phyloP scores from a whole-genome alignment of 2,888 invertebrate genomes.

The Pterostichus madidus region DNA sequence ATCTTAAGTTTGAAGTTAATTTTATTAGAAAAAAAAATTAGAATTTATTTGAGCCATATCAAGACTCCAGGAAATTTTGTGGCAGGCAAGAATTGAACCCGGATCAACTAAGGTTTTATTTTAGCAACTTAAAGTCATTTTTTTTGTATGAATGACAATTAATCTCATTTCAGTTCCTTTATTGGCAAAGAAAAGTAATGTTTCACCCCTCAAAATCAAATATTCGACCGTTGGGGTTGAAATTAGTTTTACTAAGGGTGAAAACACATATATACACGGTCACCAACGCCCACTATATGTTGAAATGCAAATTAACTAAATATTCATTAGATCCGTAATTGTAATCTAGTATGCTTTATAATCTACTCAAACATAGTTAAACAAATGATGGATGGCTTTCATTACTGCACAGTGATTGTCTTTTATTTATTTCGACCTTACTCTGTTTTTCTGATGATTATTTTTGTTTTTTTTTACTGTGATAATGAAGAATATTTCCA shows the following conservation, averaged over 20 bases:
- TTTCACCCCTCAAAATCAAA: constrained; percentile 12
- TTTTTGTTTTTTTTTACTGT: neutral
- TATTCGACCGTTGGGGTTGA: constrained; percentile 17
- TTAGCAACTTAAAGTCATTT: too few relatives aligned
- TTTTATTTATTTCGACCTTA: neutral
- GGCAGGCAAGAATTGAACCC: too few relatives aligned
- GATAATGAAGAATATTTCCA: neutral
- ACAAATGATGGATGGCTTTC: constrained; percentile 12
- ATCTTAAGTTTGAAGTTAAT: too few relatives aligned
- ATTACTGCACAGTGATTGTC: neutral
- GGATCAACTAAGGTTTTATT: too few relatives aligned
- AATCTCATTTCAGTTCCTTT: too few relatives aligned
- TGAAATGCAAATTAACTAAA: constrained; percentile 41
- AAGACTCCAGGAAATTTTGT: too few relatives aligned
- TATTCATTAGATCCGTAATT: constrained; percentile 35
- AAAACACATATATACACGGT: neutral
- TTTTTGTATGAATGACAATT: too few relatives aligned
- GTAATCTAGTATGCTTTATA: neutral
- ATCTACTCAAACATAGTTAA: neutral
- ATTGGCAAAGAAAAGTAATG: neutral
- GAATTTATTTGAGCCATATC: too few relatives aligned
- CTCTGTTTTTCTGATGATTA: neutral
- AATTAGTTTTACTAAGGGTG: constrained; percentile 42
- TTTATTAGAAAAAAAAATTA: too few relatives aligned
- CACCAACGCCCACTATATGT: constrained; percentile 1